phyloP scores from a whole-genome alignment of 2,113 vertebrate species.

The Myotis davidii region DNA sequence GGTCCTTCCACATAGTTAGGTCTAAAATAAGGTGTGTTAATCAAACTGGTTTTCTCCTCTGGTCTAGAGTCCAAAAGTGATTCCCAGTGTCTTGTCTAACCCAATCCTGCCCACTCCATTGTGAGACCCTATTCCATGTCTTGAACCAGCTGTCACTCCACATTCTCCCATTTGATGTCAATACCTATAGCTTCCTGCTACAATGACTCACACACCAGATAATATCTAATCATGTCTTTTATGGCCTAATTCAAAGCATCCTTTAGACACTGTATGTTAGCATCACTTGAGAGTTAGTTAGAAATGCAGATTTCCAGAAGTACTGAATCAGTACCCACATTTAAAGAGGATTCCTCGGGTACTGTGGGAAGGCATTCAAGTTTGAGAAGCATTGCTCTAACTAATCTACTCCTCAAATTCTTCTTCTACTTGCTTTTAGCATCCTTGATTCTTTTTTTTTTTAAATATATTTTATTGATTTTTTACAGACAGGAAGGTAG shows the following conservation, averaged over 20 bases:
- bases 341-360: background rate
- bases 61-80: background rate
- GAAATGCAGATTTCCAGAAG: background rate
- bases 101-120: background rate
- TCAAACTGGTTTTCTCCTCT: background rate
- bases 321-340: background rate
- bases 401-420: background rate
- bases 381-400: background rate
- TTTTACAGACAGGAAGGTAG: no score
- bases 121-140: background rate
- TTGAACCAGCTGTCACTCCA: background rate
- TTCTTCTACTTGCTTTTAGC: background rate
- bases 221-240: background rate
- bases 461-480: no score
- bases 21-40: background rate
- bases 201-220: background rate
- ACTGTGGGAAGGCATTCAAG: background rate
- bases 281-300: background rate
- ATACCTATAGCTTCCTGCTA: background rate
- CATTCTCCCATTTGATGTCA: background rate
- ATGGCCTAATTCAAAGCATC: background rate
- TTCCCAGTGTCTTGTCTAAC: background rate
- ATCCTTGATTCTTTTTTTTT: background rate
- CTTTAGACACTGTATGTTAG: background rate
- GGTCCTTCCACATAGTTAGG: background rate